Evolutionary conservation across 2,113 vertebrate genomes (phyloP), one percentile per base, ranked within the genome.

Genomic region (Synodontis membranacea): DNA sequence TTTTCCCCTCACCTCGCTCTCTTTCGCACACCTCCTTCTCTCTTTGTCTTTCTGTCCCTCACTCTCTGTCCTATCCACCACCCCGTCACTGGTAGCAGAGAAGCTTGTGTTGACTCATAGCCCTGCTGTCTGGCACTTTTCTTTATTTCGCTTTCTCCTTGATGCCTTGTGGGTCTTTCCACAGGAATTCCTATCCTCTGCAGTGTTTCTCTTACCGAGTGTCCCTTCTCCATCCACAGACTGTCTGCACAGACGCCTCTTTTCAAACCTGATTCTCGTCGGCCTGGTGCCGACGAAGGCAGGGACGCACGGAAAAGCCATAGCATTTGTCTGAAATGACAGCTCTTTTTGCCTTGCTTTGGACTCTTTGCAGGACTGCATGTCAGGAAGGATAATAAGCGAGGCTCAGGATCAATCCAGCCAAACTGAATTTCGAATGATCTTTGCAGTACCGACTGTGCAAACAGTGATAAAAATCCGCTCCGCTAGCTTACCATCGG

Each of bases 51-150:
- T 87, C 66, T n/a, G 8, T 50, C 4, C 83, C 80, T 78, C 31
- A 46, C 70, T 66, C 39, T 78, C 48, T 81, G 48, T 54, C 37
- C 81, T 68, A 60, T 50, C 17, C 44, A 31, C 21, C 60, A 21
- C 54, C n/a, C 54, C 21, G 42, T 79, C n/a, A 34, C 48, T 85
- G 84, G 82, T 89, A 86, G 89, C 88, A 88, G 72, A 84, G 74
- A 88, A 86, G 86, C 88, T 90, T 46, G 3, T 72, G 87, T 91
- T 92, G 91, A 93, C 39, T 46, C 92, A 88, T 70, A 66, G 88
- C 80, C 91, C 90, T 84, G 89, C 88, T 90, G 78, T 91, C 88
- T 86, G 86, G 79, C 82, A 87, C 88, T 87, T 50, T 78, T 46
- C 68, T 64, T 76, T 39, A 42, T 44, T 39, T 56, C 9, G 12